phyloP scores from a whole-genome alignment of 2,888 invertebrate genomes.

The Nymphalis polychloros region DNA sequence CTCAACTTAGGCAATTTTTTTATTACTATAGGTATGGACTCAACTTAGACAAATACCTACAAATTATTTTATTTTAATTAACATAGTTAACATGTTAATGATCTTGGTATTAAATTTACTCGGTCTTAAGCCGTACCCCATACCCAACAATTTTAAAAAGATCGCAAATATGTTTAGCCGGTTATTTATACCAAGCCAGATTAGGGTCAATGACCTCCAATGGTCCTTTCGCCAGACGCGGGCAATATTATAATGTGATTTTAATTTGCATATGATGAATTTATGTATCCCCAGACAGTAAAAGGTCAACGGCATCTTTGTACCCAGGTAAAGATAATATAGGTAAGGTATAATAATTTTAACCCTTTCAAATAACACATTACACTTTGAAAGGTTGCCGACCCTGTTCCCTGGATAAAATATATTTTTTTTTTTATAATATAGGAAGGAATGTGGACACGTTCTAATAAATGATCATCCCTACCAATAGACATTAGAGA shows the following conservation, averaged over 20 bases:
- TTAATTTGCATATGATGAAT: slow-evolving; percentile 29
- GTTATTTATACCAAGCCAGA: slow-evolving; percentile 19
- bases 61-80: too few species aligned
- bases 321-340: slow-evolving; percentile 9
- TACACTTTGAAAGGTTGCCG: background rate
- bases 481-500: too few species aligned
- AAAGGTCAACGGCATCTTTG: slow-evolving; percentile 22
- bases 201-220: slow-evolving; percentile 17
- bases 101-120: background rate
- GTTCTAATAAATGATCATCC: too few species aligned
- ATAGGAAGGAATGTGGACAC: too few species aligned
- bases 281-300: slow-evolving; percentile 20
- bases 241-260: slow-evolving; percentile 24
- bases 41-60: too few species aligned
- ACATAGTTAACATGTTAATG: too few species aligned
- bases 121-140: background rate
- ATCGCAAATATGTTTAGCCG: background rate
- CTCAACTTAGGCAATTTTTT: too few species aligned
- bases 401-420: background rate
- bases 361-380: slow-evolving; percentile 5
- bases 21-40: too few species aligned
- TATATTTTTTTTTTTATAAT: too few species aligned
- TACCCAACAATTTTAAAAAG: background rate
- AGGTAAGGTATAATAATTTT: background rate
- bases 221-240: slow-evolving; percentile 17